These are phyloP conservation scores for Phymatocera aterrima DNA, from an alignment of 2,888 invertebrate species.

Conservation along the genomic window DNA sequence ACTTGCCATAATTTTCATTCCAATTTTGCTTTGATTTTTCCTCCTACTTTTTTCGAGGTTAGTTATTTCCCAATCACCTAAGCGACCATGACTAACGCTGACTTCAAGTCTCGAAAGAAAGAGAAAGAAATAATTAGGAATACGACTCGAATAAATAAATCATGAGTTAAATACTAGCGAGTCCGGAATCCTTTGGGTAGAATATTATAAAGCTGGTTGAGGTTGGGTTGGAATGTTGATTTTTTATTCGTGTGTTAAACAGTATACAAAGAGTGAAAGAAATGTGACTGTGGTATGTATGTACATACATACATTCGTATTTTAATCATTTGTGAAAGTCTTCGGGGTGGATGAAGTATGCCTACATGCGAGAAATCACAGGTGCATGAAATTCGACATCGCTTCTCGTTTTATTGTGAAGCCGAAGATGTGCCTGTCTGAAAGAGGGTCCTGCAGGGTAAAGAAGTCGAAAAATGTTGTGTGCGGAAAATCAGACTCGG, in stretches of 20 bases:
- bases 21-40: not conserved
- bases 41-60: not conserved
- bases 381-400: slow-evolving; percentile 27
- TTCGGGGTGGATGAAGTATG: not conserved
- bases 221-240: not conserved
- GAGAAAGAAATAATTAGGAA: not conserved
- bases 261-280: not conserved
- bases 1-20: slow-evolving; percentile 13
- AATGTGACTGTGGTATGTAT: not conserved
- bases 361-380: slow-evolving; percentile 10
- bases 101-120: too few species aligned
- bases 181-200: not conserved
- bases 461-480: not conserved
- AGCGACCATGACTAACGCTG: too few species aligned
- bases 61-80: too few species aligned
- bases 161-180: too few species aligned
- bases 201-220: not conserved
- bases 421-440: too few species aligned
- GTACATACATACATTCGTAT: not conserved
- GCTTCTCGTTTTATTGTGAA: not conserved
- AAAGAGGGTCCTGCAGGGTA: too few species aligned
- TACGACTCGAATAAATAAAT: not conserved
- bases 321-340: slow-evolving; percentile 18
- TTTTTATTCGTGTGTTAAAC: slow-evolving; percentile 34
- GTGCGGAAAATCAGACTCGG: slow-evolving; percentile 43